A percentile compares a stretch with the other conserved stretches of the same genome.
These are phyloP conservation scores for Erpobdella octoculata DNA, from an alignment of 2,888 invertebrate species.

Conservation along the genomic window DNA sequence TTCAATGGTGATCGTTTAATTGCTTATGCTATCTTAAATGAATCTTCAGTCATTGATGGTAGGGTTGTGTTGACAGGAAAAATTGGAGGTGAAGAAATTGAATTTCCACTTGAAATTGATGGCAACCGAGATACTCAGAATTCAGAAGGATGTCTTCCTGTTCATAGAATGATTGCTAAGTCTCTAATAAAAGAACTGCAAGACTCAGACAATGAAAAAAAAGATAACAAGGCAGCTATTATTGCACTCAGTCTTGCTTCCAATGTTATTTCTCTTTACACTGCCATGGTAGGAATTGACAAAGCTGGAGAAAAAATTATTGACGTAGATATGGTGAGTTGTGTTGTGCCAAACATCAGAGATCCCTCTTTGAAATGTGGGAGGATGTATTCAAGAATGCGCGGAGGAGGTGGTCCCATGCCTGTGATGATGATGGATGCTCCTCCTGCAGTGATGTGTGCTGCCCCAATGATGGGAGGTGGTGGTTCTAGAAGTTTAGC, in stretches of 20 bases:
- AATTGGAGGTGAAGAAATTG: constrained; percentile 12
- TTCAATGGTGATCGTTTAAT: constrained; percentile 28
- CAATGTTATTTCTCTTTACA: constrained; percentile 31
- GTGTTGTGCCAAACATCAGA: constrained; percentile 8
- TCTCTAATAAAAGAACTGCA: constrained; percentile 30
- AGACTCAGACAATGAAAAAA: constrained; percentile 20
- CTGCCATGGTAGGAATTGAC: constrained; percentile 33
- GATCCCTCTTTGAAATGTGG: constrained; percentile 4
- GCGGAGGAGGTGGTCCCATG: not conserved
- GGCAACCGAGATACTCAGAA: not conserved
- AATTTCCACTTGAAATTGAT: constrained; percentile 20
- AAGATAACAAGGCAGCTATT: constrained; percentile 25
- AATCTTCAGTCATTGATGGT: not conserved
- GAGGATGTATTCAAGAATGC: no score
- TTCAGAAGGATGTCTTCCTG: constrained; percentile 13
- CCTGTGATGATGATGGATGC: not conserved
- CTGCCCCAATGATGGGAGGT: not conserved
- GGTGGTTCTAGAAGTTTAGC: no score
- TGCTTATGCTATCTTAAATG: constrained; percentile 1
- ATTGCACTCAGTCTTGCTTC: constrained; percentile 29
- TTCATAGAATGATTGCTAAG: constrained; percentile 33
- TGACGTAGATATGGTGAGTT: not conserved
- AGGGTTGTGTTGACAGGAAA: not conserved
- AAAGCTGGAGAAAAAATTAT: not conserved
- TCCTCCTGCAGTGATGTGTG: constrained; percentile 10